phyloP scores from a whole-genome alignment of 2,113 vertebrate species.

The Cervus canadensis region DNA sequence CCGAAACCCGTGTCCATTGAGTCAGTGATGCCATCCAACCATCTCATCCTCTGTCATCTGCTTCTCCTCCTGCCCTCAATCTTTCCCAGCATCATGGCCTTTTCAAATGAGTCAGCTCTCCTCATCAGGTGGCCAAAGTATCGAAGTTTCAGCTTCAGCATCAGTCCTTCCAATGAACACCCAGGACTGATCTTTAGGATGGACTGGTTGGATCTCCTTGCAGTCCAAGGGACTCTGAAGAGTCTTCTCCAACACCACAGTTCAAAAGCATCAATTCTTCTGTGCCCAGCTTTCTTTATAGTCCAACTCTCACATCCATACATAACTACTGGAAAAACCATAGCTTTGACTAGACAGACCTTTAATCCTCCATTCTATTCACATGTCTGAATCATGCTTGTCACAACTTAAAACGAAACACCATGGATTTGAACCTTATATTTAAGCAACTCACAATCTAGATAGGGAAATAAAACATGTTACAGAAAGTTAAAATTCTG shows the following conservation, averaged over 20 bases:
- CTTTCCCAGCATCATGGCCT: not conserved
- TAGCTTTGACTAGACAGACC: not conserved
- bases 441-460: not conserved
- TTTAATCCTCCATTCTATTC: not conserved
- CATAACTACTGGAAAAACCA: not conserved
- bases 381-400: not conserved
- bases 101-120: not conserved
- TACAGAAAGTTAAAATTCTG: conserved; percentile 5
- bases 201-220: not conserved
- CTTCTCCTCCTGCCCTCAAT: not conserved
- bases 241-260: not conserved
- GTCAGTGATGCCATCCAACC: not conserved
- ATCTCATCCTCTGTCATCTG: not conserved
- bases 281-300: not conserved
- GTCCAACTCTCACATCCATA: not conserved
- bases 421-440: not conserved
- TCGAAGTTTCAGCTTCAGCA: not conserved
- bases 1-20: not conserved
- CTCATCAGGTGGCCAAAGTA: not conserved
- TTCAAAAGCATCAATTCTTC: not conserved
- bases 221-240: not conserved
- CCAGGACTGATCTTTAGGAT: not conserved
- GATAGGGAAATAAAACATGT: not conserved
- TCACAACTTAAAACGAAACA: not conserved
- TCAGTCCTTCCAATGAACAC: not conserved